Base-by-base conservation (phyloP, 2,888 invertebrate genomes). In the Sialis lutaria region DNA sequence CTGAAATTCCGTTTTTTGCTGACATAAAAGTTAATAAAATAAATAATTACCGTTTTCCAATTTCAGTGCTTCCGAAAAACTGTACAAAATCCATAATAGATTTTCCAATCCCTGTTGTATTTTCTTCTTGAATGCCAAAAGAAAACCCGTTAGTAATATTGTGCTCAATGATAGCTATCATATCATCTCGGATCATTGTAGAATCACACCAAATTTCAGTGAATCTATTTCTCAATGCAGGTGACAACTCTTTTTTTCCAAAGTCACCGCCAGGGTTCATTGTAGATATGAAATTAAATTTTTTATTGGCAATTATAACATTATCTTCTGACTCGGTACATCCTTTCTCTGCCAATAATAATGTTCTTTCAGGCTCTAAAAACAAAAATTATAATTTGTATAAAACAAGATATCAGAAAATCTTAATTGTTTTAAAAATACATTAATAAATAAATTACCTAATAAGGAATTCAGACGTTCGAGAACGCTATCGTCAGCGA, bases 261-360 rank as follows among this genome's bases (percentile, higher is more conserved):
- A 89, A 98, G 70, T 99, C 98, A 1, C 97, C 97, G 8, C 97
- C 96, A 6, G 98, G 98, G 69, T 99, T 99, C 98, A 99, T 99
- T 0, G 98, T 99, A 2, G 91, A 93, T 49, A 97, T 75, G 57
- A 98, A 88, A 55, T 87, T 81, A 61, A 98, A 99, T 7, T 77
- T 74, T 6, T 75, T 62, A 48, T 72, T 57, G 0, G 86, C 84
- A 0, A 78, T 74, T 40, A 83, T 73, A 4, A 82, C 69, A 33
- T 47, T 47, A 7, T 47, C 42, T 4, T 12, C 22, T 1, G 33
- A 32, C 13, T 75, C 58, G 43, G 73, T 77, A 47, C 75, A 77
- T 6, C 87, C 86, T 61, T 91, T 90, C 68, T 99, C 98, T 1
- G 95, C 85, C 47, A 99, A 65, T 33, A 97, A 69, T 35, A 99